These are phyloP conservation scores for Leptatherina wallacei DNA, from an alignment of 2,797 vertebrate genomes.

Conservation along the genomic window DNA sequence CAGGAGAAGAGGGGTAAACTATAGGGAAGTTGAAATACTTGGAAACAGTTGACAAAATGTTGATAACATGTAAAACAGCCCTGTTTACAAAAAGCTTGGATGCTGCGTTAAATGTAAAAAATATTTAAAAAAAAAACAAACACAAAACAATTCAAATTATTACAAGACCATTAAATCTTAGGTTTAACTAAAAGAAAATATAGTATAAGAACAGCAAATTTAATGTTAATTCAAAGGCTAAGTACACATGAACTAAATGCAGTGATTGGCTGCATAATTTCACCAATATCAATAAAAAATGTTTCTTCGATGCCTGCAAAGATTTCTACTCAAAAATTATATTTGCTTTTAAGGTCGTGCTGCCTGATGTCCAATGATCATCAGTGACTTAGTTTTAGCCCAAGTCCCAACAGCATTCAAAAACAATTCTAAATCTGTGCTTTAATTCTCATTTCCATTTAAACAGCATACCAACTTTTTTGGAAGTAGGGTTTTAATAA, in stretches of 20 bases:
- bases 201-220: background rate
- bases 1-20: conserved; percentile 8
- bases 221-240: background rate
- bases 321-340: too few relatives aligned
- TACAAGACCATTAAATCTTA: background rate
- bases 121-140: background rate
- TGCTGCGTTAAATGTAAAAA: background rate
- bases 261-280: too few relatives aligned
- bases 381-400: background rate
- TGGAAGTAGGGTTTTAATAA: background rate
- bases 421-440: background rate
- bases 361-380: background rate
- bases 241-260: too few relatives aligned
- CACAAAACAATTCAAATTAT: background rate
- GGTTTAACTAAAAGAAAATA: background rate
- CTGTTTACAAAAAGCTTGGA: background rate
- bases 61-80: background rate
- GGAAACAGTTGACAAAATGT: conserved; percentile 10
- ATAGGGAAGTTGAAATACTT: conserved; percentile 21
- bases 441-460: background rate
- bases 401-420: background rate
- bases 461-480: background rate
- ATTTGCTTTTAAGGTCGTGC: too few relatives aligned
- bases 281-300: too few relatives aligned
- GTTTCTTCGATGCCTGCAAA: too few relatives aligned